These are phyloP conservation scores for Centropristis striata DNA, from an alignment of 2,113 vertebrate genomes.

Conservation along the genomic window DNA sequence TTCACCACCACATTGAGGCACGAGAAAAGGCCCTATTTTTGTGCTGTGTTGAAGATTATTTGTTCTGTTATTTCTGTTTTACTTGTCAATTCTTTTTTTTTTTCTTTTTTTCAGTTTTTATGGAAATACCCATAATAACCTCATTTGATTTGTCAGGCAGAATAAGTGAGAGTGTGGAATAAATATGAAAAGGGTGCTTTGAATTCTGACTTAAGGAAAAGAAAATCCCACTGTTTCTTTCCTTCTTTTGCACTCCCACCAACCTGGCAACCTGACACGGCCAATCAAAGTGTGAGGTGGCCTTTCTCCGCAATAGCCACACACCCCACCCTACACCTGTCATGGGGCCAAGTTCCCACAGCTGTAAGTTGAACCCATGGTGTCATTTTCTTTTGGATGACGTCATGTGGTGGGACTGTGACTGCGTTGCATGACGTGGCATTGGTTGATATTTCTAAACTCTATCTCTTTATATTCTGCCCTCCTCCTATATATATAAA, in stretches of 20 bases:
- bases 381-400: constrained; percentile 88
- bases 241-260: constrained; percentile 85
- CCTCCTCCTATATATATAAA: constrained; percentile 65
- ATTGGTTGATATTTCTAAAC: constrained; percentile 80
- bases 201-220: constrained; percentile 77
- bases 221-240: constrained; percentile 84
- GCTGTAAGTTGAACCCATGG: constrained; percentile 89
- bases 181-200: constrained; percentile 70
- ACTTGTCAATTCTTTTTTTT: constrained; percentile 44
- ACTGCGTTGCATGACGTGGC: constrained; percentile 89
- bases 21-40: constrained; percentile 33
- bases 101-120: constrained; percentile 55
- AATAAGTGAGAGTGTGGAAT: constrained; percentile 60
- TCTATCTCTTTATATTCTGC: constrained; percentile 75
- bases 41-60: constrained; percentile 60
- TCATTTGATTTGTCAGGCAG: constrained; percentile 70
- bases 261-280: constrained; percentile 86
- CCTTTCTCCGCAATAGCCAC: constrained; percentile 85
- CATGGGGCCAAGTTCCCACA: constrained; percentile 84
- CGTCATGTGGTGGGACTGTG: constrained; percentile 89
- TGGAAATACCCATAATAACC: constrained; percentile 71
- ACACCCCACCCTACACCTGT: constrained; percentile 70
- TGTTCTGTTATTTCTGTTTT: constrained; percentile 64
- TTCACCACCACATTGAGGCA: constrained; percentile 50
- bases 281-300: constrained; percentile 88